These are phyloP conservation scores for Todiramphus chloris DNA, from an alignment of 2,113 vertebrate genomes.

Conservation along the genomic window DNA sequence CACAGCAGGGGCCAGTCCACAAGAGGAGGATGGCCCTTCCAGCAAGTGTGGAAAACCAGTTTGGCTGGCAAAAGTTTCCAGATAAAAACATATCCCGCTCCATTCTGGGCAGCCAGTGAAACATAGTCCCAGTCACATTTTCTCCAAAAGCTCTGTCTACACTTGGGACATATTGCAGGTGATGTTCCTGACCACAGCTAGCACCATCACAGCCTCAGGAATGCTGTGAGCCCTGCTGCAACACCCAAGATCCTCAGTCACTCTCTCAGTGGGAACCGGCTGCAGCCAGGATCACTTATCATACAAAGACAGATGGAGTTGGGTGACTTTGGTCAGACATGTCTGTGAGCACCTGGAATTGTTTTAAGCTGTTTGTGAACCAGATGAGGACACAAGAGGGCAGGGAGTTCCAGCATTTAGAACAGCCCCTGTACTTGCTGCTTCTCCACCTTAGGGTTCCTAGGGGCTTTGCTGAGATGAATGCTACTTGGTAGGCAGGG, in stretches of 20 bases:
- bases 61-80: background rate
- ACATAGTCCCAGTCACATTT: background rate
- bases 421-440: background rate
- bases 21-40: background rate
- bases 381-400: background rate
- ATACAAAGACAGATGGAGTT: background rate
- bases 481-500: background rate
- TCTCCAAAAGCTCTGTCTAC: background rate
- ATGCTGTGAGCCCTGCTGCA: background rate
- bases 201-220: background rate
- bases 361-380: background rate
- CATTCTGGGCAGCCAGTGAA: background rate
- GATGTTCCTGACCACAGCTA: rapidly evolving
- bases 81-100: background rate
- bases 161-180: rapidly evolving
- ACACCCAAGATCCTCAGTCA: rapidly evolving
- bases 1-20: background rate
- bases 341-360: background rate
- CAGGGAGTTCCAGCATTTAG: background rate
- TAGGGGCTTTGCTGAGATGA: background rate
- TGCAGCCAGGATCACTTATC: background rate
- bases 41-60: background rate
- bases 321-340: background rate
- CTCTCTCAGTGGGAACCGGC: background rate
- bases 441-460: background rate